A percentile compares a stretch with the other conserved stretches of the same genome.
These are phyloP conservation scores for Drosophila meridionalis DNA, from an alignment of 2,888 invertebrate species.

Conservation along the genomic window DNA sequence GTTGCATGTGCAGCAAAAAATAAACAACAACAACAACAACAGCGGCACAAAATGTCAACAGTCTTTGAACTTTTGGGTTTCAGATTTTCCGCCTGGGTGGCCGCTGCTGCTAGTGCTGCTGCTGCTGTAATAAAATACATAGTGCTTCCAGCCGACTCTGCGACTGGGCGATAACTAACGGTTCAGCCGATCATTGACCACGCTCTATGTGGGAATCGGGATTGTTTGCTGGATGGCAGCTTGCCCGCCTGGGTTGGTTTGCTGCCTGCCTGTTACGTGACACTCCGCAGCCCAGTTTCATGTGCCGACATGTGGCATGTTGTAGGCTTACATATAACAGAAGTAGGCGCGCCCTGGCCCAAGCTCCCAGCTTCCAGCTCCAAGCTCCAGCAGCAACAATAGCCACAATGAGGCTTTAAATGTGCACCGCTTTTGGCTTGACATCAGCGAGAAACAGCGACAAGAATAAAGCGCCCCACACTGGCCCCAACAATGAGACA, in stretches of 20 bases:
- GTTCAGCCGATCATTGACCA: constrained; percentile 26
- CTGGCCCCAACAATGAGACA: constrained; percentile 50
- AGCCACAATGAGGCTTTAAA: constrained; percentile 49
- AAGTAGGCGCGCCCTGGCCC: constrained; percentile 52
- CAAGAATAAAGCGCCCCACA: constrained; percentile 37
- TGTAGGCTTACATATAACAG: constrained; percentile 8
- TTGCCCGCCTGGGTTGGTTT: background rate
- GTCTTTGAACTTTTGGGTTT: constrained; percentile 67
- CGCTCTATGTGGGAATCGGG: constrained; percentile 15
- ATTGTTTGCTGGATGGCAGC: constrained; percentile 10
- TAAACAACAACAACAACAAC: background rate
- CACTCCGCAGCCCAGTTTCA: constrained; percentile 50
- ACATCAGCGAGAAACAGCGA: constrained; percentile 30
- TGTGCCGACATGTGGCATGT: constrained; percentile 52
- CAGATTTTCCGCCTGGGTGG: constrained; percentile 43
- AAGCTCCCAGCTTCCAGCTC: background rate
- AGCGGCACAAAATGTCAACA: constrained; percentile 65
- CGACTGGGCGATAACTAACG: constrained; percentile 54
- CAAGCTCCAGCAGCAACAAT: constrained; percentile 22
- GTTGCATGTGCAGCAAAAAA: constrained; percentile 35
- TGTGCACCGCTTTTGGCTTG: constrained; percentile 44
- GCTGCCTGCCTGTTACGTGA: constrained; percentile 38
- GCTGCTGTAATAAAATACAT: constrained; percentile 48
- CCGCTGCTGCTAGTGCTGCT: constrained; percentile 1
- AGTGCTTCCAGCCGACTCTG: constrained; percentile 15